Base-by-base conservation (phyloP, 2,888 invertebrate species). In the Azorinus chamasolen region DNA sequence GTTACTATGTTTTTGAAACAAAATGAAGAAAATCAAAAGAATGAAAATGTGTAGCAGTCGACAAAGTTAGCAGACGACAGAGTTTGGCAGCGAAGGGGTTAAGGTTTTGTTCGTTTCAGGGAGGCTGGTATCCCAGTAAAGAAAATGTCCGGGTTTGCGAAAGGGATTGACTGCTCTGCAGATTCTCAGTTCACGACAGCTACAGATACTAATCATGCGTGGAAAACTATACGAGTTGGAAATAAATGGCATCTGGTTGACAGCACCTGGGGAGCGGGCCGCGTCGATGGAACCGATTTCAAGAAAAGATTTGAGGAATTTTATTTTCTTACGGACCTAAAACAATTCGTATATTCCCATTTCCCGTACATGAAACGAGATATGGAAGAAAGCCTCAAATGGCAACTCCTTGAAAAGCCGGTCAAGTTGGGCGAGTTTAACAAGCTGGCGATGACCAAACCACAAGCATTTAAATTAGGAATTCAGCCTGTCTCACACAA, bases 291-390 rank as follows among this genome's bases (percentile, higher is more conserved):
- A 32, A 32, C 32, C 32, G 32, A 32, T 32, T 73, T 62, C n/a
- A 22, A 50, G 10, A 76, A 76, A 27, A 39, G 77, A 8, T 83
- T 79, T 32, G 69, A 83, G 8, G 89, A 89, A 2, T 78, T 79
- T 54, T 87, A 83, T 57, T 89, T 89, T 73, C 69, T 89, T 10
- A 82, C 87, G 0, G 85, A 87, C 41, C 88, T 88, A 0, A 72
- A 83, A 24, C 65, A 71, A 22, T 83, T 88, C 22, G 65, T 84
- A n/a, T 64, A 71, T 22, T 55, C 68, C 16, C 88, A 87, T 61
- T 86, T 85, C 61, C 86, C 87, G 12, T 83, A 79, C 18, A 71
- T 78, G 65, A 69, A 84, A 22, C 48, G 63, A 6, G 64, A 83
- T 25, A 70, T 82, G 62, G 48, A 45, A 22, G 58, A 64, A 27